Percentiles rank a stretch among this genome's conserved stretches.
phyloP scores from a whole-genome alignment of 2,113 vertebrate species.

The Pseudopipra pipra region DNA sequence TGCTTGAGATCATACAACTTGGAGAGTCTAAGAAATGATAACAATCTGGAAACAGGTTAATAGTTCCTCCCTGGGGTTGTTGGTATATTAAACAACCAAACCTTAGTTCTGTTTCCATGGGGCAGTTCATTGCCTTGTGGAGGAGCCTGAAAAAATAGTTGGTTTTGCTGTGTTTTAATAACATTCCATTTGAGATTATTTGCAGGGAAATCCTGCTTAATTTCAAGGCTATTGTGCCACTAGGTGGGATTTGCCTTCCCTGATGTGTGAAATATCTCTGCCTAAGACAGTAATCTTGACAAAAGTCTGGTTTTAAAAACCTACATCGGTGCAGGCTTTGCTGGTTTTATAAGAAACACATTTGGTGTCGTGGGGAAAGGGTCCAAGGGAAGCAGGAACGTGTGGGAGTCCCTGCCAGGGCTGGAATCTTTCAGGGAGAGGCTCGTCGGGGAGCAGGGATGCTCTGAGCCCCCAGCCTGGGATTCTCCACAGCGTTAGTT shows the following conservation, averaged over 20 bases:
- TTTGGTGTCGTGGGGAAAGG: background rate
- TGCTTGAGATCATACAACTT: background rate
- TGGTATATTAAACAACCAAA: background rate
- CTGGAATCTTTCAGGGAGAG: background rate
- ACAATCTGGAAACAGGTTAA: background rate
- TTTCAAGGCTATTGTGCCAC: background rate
- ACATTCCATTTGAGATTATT: background rate
- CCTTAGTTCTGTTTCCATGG: background rate
- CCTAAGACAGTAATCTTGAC: background rate
- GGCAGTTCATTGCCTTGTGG: background rate
- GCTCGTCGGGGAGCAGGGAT: rapidly evolving
- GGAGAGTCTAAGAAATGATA: background rate
- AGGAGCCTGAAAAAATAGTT: background rate
- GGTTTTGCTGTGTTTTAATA: background rate
- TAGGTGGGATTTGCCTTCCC: background rate
- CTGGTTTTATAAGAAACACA: background rate
- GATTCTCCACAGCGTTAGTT: background rate
- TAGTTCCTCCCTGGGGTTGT: background rate
- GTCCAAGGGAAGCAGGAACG: background rate
- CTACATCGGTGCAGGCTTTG: background rate
- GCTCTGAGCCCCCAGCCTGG: background rate
- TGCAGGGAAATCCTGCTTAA: background rate
- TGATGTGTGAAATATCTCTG: background rate
- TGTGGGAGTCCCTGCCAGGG: background rate
- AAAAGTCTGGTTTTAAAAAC: background rate